These are phyloP conservation scores for Orchesella flavescens DNA, from an alignment of 2,888 invertebrate genomes.

Conservation along the genomic window DNA sequence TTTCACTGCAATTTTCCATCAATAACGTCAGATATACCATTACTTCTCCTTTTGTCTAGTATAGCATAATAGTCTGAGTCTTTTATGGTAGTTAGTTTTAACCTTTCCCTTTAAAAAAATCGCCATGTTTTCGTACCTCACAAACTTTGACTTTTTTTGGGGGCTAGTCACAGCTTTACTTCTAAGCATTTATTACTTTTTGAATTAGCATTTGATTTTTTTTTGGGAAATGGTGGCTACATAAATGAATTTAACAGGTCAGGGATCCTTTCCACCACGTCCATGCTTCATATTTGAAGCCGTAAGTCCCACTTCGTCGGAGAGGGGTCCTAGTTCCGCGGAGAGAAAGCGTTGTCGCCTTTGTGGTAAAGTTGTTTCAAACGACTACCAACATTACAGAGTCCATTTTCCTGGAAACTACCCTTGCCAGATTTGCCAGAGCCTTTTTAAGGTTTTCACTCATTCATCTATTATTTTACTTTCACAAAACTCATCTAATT, in stretches of 20 bases:
- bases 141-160: slow-evolving; percentile 57
- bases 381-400: slow-evolving; percentile 72
- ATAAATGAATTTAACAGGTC: slow-evolving; percentile 65
- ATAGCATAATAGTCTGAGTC: not conserved
- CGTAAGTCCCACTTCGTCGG: slow-evolving; percentile 63
- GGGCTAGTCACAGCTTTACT: slow-evolving; percentile 39
- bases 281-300: slow-evolving; percentile 71
- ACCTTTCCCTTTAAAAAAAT: not conserved
- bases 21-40: no score
- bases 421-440: slow-evolving; percentile 67
- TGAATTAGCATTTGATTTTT: slow-evolving; percentile 41
- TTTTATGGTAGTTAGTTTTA: not conserved
- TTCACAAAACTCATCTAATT: not conserved
- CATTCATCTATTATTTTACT: slow-evolving; percentile 9
- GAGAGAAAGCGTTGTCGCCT: slow-evolving; percentile 73
- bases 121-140: slow-evolving; percentile 33
- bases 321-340: slow-evolving; percentile 62
- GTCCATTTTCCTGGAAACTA: slow-evolving; percentile 69
- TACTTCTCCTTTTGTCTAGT: no score
- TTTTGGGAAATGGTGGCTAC: slow-evolving; percentile 52
- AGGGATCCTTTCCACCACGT: slow-evolving; percentile 69
- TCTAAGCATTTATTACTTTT: slow-evolving; percentile 36
- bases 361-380: slow-evolving; percentile 74
- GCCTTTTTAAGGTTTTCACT: slow-evolving; percentile 59
- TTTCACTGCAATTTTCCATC: no score